Evolutionary conservation across 1,140 invertebrate genomes (phyloP), one percentile per base, ranked within the genome.

Genomic region (Microvelia longipes): DNA sequence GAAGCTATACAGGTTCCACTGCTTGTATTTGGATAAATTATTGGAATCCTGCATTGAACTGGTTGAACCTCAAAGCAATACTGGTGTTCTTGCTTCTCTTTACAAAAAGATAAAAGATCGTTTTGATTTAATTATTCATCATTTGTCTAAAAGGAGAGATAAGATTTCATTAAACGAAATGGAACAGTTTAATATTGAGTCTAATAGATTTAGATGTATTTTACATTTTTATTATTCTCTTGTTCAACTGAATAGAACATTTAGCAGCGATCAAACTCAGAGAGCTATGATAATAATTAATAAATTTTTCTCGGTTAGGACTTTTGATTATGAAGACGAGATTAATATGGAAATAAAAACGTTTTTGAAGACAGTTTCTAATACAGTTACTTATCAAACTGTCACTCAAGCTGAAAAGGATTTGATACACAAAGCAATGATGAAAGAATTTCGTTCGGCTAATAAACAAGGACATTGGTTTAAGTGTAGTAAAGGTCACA

Each of bases 401-500:
- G 77, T 87, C 1, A 80, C 77, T 2, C 81, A 84, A 25, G 69
- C 78, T 61, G 88, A 90, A 77, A 79, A 79, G 69, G 72, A 79
- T 60, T 73, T 83, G 76, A 85, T 90, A 68, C 79, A 89, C 0
- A 76, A 79, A 76, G 88, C 87, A 0, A 83, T 90, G 73, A n/a
- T 65, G 2, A 67, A 67, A 29, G 24, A 35, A 68, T 74, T 74
- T 69, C 61, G 66, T 65, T 28, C 68, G 0, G 82, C 80, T 1
- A 75, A 87, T 1, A 76, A 72, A 25, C 78, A 81, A 71, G 89
- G 89, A 0, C 86, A 87, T 76, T 91, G 89, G 89, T 90, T 79
- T 74, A 87, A 86, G 75, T 91, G 90, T 79, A 86, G 83, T 0
- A 89, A 90, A 77, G 88, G 88, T 1, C 89, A 91, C 76, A 77